phyloP scores from a whole-genome alignment of 2,888 invertebrate species.

The Trichogramma evanescens region DNA sequence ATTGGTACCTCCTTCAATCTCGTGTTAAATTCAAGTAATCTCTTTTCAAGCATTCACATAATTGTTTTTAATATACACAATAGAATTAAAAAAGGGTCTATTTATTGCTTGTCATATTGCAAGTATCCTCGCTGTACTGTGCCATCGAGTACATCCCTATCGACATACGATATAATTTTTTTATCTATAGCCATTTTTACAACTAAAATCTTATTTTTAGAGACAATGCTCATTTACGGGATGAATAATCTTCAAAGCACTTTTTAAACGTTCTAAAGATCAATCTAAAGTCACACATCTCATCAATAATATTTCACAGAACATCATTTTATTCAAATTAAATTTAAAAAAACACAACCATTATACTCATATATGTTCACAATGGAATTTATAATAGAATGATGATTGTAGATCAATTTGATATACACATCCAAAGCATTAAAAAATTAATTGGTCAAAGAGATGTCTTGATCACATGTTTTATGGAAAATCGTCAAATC shows the following conservation, averaged over 20 bases:
- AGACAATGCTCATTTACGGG: too few relatives aligned
- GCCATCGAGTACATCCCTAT: conserved; percentile 28
- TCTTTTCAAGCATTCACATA: conserved; percentile 44
- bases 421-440: conserved; percentile 36
- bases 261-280: too few relatives aligned
- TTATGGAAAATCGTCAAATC: conserved; percentile 7
- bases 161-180: conserved; percentile 7
- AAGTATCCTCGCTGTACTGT: conserved; percentile 41
- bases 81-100: conserved; percentile 44
- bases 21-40: conserved; percentile 42
- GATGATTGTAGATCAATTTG: conserved; percentile 31
- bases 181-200: neutral
- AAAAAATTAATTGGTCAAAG: conserved; percentile 21
- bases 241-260: too few relatives aligned
- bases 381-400: conserved; percentile 2
- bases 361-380: neutral
- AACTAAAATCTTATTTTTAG: conserved; percentile 5
- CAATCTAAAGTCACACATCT: too few relatives aligned
- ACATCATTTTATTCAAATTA: neutral
- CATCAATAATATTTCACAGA: neutral
- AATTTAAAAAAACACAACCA: conserved; percentile 2
- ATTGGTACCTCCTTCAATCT: conserved; percentile 41
- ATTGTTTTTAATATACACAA: conserved; percentile 42
- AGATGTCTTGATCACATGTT: conserved; percentile 12
- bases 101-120: conserved; percentile 48